A percentile compares a stretch with the other conserved stretches of the same genome.
phyloP scores from a whole-genome alignment of 2,888 invertebrate species.

The Cynaeus angustus region DNA sequence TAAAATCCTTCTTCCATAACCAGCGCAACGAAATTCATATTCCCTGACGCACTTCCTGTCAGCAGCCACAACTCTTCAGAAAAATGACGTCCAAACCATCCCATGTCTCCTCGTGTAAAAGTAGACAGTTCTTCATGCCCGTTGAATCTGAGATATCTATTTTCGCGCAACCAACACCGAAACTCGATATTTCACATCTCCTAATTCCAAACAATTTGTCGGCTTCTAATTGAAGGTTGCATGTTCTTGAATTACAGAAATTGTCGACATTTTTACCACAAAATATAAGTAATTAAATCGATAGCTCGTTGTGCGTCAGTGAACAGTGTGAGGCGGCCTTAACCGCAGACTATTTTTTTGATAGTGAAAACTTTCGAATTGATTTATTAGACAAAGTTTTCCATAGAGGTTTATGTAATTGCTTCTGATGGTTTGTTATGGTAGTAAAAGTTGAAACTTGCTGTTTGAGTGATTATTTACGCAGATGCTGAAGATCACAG shows the following conservation, averaged over 20 bases:
- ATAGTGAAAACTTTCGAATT: slow-evolving; percentile 28
- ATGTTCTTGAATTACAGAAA: slow-evolving; percentile 29
- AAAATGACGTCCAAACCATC: too few species aligned
- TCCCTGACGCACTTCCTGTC: background rate
- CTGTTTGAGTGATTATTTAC: slow-evolving; percentile 18
- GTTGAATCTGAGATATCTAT: background rate
- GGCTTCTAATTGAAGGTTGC: slow-evolving; percentile 30
- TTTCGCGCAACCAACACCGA: slow-evolving; percentile 5
- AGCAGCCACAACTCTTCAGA: background rate
- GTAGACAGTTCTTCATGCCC: slow-evolving; percentile 9
- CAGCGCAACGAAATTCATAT: slow-evolving; percentile 2
- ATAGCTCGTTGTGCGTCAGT: slow-evolving; percentile 27
- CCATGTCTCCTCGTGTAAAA: slow-evolving; percentile 10
- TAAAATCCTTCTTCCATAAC: slow-evolving; percentile 2
- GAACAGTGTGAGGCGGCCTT: slow-evolving; percentile 18
- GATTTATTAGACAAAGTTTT: slow-evolving; percentile 28
- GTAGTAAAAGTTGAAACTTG: slow-evolving; percentile 28
- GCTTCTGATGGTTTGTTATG: slow-evolving; percentile 22
- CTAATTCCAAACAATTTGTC: slow-evolving; percentile 14
- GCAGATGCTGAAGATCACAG: slow-evolving; percentile 13
- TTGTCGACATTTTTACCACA: slow-evolving; percentile 31
- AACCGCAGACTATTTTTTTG: slow-evolving; percentile 25
- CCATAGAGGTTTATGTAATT: slow-evolving; percentile 29
- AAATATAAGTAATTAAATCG: slow-evolving; percentile 31
- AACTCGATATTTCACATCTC: slow-evolving; percentile 23